Percentiles rank a stretch among this genome's conserved stretches.
phyloP scores from a whole-genome alignment of 1,140 invertebrate species.

The Laupala kohalensis region DNA sequence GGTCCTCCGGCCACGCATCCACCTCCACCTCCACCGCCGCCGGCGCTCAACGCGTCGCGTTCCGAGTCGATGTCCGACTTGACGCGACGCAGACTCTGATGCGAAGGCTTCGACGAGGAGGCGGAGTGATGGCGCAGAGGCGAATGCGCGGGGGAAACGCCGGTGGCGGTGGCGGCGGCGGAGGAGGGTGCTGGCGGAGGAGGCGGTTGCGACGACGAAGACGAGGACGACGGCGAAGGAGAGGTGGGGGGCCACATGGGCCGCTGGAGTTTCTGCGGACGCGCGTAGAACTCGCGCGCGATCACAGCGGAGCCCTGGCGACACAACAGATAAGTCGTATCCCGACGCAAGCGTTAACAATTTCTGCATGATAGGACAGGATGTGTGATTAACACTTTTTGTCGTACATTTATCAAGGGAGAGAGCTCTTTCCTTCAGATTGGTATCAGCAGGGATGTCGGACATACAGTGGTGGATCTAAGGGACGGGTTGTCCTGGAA shows the following conservation, averaged over 20 bases:
- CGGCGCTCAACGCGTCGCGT: slow-evolving; percentile 8
- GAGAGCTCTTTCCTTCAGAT: too few species aligned
- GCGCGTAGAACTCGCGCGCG: slow-evolving; percentile 54
- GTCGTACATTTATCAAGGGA: too few species aligned
- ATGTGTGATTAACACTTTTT: too few species aligned
- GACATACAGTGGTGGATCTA: too few species aligned
- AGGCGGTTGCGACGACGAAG: slow-evolving; percentile 52
- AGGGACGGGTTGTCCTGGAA: too few species aligned
- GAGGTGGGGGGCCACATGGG: slow-evolving; percentile 54
- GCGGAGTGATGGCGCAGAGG: slow-evolving; percentile 5
- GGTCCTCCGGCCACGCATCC: not conserved
- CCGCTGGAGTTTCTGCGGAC: slow-evolving; percentile 58
- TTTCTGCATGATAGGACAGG: too few species aligned
- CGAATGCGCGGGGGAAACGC: slow-evolving; percentile 57
- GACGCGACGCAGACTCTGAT: slow-evolving; percentile 29
- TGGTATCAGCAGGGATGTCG: too few species aligned
- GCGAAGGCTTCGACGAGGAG: slow-evolving; percentile 23
- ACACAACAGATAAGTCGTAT: too few species aligned
- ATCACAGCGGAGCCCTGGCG: not conserved
- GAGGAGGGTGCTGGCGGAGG: too few species aligned
- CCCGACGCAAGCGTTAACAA: too few species aligned
- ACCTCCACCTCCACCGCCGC: not conserved
- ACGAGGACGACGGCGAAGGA: too few species aligned
- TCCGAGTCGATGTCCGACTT: slow-evolving; percentile 31
- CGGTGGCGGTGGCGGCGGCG: slow-evolving; percentile 28